Base-by-base conservation (phyloP, 53 echinoderm and acorn worm genomes). In the Actinopyga echinites region DNA sequence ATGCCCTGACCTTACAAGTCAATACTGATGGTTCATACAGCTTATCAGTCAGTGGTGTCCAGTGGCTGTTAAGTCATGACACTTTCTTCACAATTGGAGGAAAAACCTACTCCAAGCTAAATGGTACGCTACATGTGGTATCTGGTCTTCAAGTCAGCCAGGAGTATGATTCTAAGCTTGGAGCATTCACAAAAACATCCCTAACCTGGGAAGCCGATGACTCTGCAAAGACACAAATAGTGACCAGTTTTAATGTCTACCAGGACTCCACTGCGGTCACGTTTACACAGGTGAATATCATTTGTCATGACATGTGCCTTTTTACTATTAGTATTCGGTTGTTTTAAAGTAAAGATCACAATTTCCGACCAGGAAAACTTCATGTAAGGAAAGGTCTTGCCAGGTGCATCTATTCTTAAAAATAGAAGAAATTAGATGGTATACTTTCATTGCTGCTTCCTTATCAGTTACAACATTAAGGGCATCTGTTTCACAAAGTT, bases 1-100 rank as follows among this genome's bases (percentile, higher is more conserved):
- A 30, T 56, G 21, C 19, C 2, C 58, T 84, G 17, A 56, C 58
- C 15, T 38, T 84, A 15, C 20, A 58, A 24, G 69, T 84, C 34
- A 84, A 68, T 38, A 36, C 56, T 35, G 71, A 68, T 56, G 84
- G 84, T 55, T 54, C 69, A 8, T 84, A 69, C 57, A 71, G 57
- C 33, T 10, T 84, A 17, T 38, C 57, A 37, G 57, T 84, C 13
- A 15, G 49, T 52, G 84, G 69, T 30, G 30, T 26, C 13, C 56
- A 56, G 25, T 84, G 84, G 84, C 38, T 84, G 12, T 31, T 71
- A n/a, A 84, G 84, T 24, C 49, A 57, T 56, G 69, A 69, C 21
- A 84, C 84, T 6, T 84, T 84, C 58, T 84, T 84, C 74, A 80
- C 81, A 10, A 80, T 80, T 56, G 81, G 81, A 42, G 62, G 62